These are phyloP conservation scores for Hylyphantes graminicola DNA, from an alignment of 1,140 invertebrate species.

Conservation along the genomic window DNA sequence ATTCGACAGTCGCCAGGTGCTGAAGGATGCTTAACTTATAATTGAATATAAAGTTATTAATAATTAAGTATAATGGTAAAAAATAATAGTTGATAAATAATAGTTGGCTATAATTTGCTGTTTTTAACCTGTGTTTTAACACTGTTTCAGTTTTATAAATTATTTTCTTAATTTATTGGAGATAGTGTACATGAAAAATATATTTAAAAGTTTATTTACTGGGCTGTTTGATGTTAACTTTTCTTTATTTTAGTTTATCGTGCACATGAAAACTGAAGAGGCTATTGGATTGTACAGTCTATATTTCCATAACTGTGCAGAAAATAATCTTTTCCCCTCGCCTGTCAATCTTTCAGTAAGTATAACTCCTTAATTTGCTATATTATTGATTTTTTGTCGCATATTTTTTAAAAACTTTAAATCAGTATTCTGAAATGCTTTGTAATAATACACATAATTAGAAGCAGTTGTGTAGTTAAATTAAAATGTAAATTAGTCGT, in stretches of 20 bases:
- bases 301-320: constrained; percentile 94
- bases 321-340: constrained; percentile 71
- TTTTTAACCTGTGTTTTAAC: no score
- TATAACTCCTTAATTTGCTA: constrained; percentile 56
- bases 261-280: constrained; percentile 79
- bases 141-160: not conserved
- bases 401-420: constrained; percentile 29
- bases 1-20: no score
- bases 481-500: no score
- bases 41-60: no score
- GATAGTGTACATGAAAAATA: not conserved
- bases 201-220: not conserved
- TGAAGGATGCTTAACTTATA: no score
- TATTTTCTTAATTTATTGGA: not conserved
- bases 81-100: no score
- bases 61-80: no score
- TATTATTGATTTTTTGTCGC: constrained; percentile 12
- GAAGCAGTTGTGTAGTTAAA: no score
- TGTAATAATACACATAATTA: no score
- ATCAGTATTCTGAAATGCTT: no score
- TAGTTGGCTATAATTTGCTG: no score
- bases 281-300: constrained; percentile 95
- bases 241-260: constrained; percentile 76
- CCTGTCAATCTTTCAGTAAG: constrained; percentile 76
- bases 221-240: constrained; percentile 24